A percentile compares a stretch with the other conserved stretches of the same genome.
Conservation (phyloP, 2,113 vertebrate genomes). For the Gnathonemus longibarbis region DNA sequence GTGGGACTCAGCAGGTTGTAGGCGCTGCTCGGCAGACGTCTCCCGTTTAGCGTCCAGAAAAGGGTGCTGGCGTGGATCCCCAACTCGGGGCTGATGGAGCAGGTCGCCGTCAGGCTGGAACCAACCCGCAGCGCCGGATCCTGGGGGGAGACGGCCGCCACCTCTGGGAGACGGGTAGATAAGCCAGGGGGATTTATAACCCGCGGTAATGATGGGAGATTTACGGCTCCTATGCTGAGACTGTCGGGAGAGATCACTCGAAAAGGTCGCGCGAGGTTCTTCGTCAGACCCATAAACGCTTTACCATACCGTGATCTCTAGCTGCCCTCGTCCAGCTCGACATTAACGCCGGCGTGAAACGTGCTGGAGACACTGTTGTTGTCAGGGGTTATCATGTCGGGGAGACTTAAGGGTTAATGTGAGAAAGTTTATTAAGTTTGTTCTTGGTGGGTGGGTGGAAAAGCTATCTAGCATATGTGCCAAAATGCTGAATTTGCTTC, state of each 20-base stretch:
- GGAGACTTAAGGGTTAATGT: constrained; percentile 33
- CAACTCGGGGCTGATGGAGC: constrained; percentile 63
- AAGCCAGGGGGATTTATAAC: constrained; percentile 39
- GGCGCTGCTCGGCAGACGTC: constrained; percentile 61
- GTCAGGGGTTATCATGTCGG: constrained; percentile 36
- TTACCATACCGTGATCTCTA: constrained; percentile 43
- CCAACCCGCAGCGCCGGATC: constrained; percentile 79
- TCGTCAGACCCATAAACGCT: constrained; percentile 45
- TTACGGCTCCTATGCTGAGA: constrained; percentile 40
- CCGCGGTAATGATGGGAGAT: constrained; percentile 46
- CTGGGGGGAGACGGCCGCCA: constrained; percentile 76
- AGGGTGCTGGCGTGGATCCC: constrained; percentile 61
- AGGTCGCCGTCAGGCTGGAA: constrained; percentile 77
- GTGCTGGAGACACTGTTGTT: constrained; percentile 4
- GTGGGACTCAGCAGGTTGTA: constrained; percentile 58
- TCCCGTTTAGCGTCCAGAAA: constrained; percentile 87
- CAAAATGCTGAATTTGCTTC: constrained; percentile 14
- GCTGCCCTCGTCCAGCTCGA: constrained; percentile 26
- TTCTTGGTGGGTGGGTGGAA: constrained; percentile 39
- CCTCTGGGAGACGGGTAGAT: constrained; percentile 57
- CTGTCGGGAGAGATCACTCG: constrained; percentile 30
- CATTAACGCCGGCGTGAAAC: constrained; percentile 41
- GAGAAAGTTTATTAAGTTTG: constrained; percentile 36
- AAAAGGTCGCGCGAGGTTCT: constrained; percentile 43
- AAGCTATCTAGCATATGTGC: constrained; percentile 48